Evolutionary conservation across 2,888 invertebrate genomes (phyloP).

Genomic region (Tetheella fluctuosa): DNA sequence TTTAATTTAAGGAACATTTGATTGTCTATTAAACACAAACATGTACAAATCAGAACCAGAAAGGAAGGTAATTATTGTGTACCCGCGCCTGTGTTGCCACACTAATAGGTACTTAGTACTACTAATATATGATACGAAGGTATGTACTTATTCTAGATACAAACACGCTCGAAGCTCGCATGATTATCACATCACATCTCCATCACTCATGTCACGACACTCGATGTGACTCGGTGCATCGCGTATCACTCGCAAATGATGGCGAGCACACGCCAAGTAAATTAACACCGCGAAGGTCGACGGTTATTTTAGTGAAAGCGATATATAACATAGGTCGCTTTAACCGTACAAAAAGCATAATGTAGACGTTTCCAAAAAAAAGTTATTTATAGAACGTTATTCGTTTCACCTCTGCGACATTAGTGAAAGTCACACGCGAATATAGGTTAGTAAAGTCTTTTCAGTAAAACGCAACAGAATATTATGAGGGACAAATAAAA

Average conservation of each 20-base stretch:
- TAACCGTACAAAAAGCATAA: conserved; percentile 14
- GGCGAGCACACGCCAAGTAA: conserved; percentile 55
- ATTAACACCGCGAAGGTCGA: conserved; percentile 55
- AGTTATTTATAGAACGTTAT: conserved; percentile 49
- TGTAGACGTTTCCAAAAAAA: conserved; percentile 23
- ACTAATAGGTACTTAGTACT: neutral
- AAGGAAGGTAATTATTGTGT: conserved; percentile 10
- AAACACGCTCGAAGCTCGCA: neutral
- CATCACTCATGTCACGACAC: conserved; percentile 13
- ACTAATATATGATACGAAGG: neutral
- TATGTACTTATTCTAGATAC: neutral
- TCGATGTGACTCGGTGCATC: neutral
- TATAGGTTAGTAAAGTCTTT: conserved; percentile 3
- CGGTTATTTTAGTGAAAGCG: conserved; percentile 57
- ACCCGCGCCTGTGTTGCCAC: neutral
- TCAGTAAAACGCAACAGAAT: neutral
- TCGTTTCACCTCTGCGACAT: conserved; percentile 49
- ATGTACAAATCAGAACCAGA: conserved; percentile 19
- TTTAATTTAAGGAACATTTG: too few species aligned
- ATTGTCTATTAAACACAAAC: conserved; percentile 21
- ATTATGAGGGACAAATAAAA: neutral
- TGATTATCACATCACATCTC: neutral
- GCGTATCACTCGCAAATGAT: conserved; percentile 20
- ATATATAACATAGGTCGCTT: conserved; percentile 14
- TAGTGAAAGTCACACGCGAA: conserved; percentile 40